Evolutionary conservation across 2,888 invertebrate genomes (phyloP).

Genomic region (Acanthacorydalis orientalis): DNA sequence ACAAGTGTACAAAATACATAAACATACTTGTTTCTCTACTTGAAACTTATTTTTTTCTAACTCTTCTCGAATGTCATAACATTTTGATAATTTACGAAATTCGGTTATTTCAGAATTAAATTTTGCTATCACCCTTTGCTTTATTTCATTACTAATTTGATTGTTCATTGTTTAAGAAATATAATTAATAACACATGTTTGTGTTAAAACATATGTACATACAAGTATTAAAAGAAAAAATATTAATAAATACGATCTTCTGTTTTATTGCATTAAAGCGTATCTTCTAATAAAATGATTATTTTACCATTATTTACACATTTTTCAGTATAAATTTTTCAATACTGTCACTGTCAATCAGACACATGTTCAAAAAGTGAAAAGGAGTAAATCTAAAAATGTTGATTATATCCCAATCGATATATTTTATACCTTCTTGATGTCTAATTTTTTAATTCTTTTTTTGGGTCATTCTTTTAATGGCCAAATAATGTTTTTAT

Average conservation of each 20-base stretch:
- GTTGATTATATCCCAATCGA: background rate
- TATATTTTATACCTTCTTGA: no score
- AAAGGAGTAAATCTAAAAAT: background rate
- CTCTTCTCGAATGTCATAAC: conserved; percentile 27
- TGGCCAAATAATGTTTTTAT: no score
- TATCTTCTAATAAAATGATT: no score
- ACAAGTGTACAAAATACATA: no score
- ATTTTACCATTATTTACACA: no score
- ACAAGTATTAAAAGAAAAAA: no score
- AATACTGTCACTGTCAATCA: background rate
- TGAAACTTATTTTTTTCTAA: conserved; percentile 24
- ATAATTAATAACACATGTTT: background rate
- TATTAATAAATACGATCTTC: no score
- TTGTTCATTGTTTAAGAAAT: background rate
- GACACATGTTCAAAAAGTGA: background rate
- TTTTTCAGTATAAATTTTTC: no score
- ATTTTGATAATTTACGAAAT: conserved; percentile 33
- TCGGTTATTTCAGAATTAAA: conserved; percentile 35
- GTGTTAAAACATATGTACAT: no score
- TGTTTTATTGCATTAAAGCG: no score
- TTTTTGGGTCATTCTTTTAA: no score
- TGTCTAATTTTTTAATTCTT: no score
- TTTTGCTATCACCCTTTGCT: conserved; percentile 27
- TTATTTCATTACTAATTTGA: conserved; percentile 16
- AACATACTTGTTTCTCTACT: conserved; percentile 27